These are phyloP conservation scores for Troides oblongomaculatus DNA, from an alignment of 2,888 invertebrate species.

Conservation along the genomic window DNA sequence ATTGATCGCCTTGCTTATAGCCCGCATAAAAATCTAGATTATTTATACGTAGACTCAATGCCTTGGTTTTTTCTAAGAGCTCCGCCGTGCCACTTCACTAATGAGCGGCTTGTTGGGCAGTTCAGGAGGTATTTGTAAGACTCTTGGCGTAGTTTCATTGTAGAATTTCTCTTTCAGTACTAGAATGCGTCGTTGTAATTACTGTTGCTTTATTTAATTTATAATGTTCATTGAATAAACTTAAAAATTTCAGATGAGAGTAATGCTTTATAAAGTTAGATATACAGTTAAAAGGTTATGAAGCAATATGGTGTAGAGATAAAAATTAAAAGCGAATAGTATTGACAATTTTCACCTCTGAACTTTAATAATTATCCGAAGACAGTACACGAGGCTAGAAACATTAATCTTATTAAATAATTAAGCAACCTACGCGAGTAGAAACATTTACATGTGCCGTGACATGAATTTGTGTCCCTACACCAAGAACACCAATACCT, in stretches of 20 bases:
- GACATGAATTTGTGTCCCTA: conserved; percentile 1
- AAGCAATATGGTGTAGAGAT: not conserved
- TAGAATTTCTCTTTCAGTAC: not conserved
- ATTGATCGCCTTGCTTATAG: too few relatives aligned
- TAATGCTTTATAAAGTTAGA: too few relatives aligned
- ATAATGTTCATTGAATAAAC: too few relatives aligned
- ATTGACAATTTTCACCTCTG: not conserved
- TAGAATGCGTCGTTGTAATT: too few relatives aligned
- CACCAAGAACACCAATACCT: conserved; percentile 3
- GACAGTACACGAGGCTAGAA: not conserved
- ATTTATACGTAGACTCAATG: not conserved
- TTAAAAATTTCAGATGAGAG: too few relatives aligned
- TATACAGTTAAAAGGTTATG: too few relatives aligned
- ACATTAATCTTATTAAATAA: conserved; percentile 16
- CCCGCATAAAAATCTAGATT: too few relatives aligned
- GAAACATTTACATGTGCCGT: conserved; percentile 15
- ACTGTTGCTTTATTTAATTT: too few relatives aligned
- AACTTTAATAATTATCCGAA: not conserved
- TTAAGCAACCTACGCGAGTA: conserved; percentile 3
- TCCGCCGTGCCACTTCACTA: not conserved
- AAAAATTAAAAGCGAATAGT: not conserved
- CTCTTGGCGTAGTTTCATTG: not conserved
- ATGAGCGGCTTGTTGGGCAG: not conserved
- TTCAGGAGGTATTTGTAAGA: conserved; percentile 1
- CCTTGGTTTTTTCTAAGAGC: not conserved